These are phyloP conservation scores for Tachysurus vachellii DNA, from an alignment of 2,113 vertebrate species.

Conservation along the genomic window DNA sequence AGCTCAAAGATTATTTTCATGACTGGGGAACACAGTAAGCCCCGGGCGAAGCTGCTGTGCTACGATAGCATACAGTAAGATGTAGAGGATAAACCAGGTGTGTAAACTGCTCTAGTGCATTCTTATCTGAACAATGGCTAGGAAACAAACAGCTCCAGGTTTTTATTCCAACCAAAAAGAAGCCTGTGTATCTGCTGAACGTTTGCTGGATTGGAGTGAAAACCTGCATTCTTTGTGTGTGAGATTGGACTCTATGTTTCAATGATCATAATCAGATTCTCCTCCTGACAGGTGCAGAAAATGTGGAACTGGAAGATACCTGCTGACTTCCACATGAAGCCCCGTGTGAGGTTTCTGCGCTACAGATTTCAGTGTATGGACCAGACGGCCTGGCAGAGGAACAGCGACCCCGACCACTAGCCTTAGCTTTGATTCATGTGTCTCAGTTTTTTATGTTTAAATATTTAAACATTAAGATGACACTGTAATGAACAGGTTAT, in stretches of 20 bases:
- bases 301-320: conserved; percentile 83
- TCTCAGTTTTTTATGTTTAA: conserved; percentile 40
- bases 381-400: conserved; percentile 64
- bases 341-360: conserved; percentile 70
- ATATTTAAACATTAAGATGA: conserved; percentile 68
- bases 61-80: not conserved
- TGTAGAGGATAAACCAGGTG: not conserved
- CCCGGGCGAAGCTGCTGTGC: not conserved
- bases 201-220: too few relatives aligned
- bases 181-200: too few relatives aligned
- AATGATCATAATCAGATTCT: not conserved
- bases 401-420: conserved; percentile 62
- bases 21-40: not conserved
- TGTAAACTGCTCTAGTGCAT: too few relatives aligned
- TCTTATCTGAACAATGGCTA: too few relatives aligned
- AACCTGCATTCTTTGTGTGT: too few relatives aligned
- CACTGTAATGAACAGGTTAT: conserved; percentile 54
- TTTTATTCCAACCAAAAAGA: too few relatives aligned
- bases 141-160: too few relatives aligned
- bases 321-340: conserved; percentile 79
- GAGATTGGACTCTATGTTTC: too few relatives aligned
- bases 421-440: conserved; percentile 46
- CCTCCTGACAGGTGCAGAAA: conserved; percentile 73
- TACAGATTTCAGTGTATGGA: conserved; percentile 73
- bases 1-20: conserved; percentile 10